A percentile compares a stretch with the other conserved stretches of the same genome.
These are phyloP conservation scores for Tetraodon nigroviridis DNA, from an alignment of 2,113 vertebrate species.

Conservation along the genomic window DNA sequence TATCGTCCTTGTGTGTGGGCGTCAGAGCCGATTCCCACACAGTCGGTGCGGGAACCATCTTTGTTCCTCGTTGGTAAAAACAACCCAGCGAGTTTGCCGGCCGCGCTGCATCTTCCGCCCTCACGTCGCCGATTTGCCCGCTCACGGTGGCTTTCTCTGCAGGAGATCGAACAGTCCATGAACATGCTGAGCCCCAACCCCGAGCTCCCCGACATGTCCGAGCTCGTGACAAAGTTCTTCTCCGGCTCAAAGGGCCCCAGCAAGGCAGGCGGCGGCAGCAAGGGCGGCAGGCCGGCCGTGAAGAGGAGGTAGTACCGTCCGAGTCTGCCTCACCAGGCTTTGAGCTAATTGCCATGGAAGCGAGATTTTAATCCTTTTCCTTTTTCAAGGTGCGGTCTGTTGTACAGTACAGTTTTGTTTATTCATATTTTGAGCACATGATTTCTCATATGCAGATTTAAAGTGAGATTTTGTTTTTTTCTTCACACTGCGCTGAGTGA, in stretches of 20 bases:
- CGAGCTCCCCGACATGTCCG: conserved; percentile 95
- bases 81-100: too few species aligned
- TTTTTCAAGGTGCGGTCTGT: conserved; percentile 3
- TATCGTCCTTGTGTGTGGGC: too few species aligned
- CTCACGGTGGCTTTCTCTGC: background rate
- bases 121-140: too few species aligned
- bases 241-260: conserved; percentile 91
- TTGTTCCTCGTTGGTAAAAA: too few species aligned
- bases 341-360: conserved; percentile 34
- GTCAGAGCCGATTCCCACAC: too few species aligned
- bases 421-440: conserved; percentile 45
- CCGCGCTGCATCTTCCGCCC: too few species aligned
- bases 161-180: conserved; percentile 99
- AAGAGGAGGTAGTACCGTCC: conserved; percentile 91
- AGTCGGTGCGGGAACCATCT: too few species aligned
- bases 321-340: conserved; percentile 25
- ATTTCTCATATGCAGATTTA: conserved; percentile 43
- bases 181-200: conserved; percentile 99
- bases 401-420: conserved; percentile 64
- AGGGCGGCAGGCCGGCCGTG: conserved; percentile 82
- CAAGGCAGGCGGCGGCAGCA: conserved; percentile 87
- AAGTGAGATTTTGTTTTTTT: conserved; percentile 24
- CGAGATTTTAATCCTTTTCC: conserved; percentile 44
- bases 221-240: conserved; percentile 99
- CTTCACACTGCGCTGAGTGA: conserved; percentile 52